Evolutionary conservation across 2,797 vertebrate species (phyloP).

Genomic region (Myripristis murdjan): DNA sequence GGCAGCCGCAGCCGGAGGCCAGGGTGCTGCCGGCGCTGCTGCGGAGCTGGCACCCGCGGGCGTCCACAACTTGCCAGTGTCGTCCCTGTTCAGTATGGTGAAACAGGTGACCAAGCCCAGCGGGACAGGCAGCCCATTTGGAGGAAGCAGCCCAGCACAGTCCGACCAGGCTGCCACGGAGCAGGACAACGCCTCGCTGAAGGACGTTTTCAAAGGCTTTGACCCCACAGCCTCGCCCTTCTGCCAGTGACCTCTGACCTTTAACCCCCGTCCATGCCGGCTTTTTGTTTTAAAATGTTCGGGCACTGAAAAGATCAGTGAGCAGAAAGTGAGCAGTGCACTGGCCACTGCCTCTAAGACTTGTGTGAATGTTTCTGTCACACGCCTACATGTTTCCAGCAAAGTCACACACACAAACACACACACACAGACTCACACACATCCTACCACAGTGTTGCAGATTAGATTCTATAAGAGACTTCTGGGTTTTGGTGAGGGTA

Average conservation of each 20-base stretch:
- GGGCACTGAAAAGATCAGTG: slow-evolving; percentile 47
- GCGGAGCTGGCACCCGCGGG: slow-evolving; percentile 75
- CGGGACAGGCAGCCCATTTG: slow-evolving; percentile 90
- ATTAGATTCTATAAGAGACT: slow-evolving; percentile 72
- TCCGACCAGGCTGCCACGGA: slow-evolving; percentile 80
- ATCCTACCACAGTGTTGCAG: slow-evolving; percentile 61
- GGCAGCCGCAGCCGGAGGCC: slow-evolving; percentile 34
- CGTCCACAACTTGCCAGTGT: slow-evolving; percentile 92
- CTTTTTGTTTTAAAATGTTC: slow-evolving; percentile 49
- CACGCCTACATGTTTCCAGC: not conserved
- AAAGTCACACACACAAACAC: slow-evolving; percentile 1
- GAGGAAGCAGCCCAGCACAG: slow-evolving; percentile 90
- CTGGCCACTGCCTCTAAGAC: slow-evolving; percentile 43
- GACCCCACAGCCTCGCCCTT: slow-evolving; percentile 97
- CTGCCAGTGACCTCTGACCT: slow-evolving; percentile 88
- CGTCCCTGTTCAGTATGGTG: slow-evolving; percentile 90
- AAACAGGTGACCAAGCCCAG: slow-evolving; percentile 88
- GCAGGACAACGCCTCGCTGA: slow-evolving; percentile 93
- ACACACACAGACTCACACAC: slow-evolving; percentile 3
- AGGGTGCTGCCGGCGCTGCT: slow-evolving; percentile 40
- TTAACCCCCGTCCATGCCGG: slow-evolving; percentile 5
- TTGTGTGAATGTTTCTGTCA: slow-evolving; percentile 34
- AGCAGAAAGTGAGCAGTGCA: slow-evolving; percentile 28
- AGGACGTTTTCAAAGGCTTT: slow-evolving; percentile 98
- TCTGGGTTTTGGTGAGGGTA: too few species aligned